Percentiles rank a stretch among this genome's conserved stretches.
These are phyloP conservation scores for Sesia bembeciformis DNA, from an alignment of 2,888 invertebrate species.

Conservation along the genomic window DNA sequence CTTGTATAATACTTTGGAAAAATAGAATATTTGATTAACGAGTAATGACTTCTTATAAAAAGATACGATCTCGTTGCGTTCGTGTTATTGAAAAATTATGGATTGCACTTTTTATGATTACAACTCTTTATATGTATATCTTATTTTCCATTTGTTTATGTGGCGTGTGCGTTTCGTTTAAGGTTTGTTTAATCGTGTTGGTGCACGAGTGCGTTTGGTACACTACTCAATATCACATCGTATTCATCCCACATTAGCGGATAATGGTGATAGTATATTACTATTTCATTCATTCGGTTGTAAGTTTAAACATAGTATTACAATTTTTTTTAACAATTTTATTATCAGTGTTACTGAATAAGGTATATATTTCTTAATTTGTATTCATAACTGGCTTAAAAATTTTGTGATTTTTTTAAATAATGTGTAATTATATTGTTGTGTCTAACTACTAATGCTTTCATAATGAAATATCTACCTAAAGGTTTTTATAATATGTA, in stretches of 20 bases:
- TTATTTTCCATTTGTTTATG: too few relatives aligned
- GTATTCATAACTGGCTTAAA: not conserved
- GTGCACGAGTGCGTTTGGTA: constrained; percentile 11
- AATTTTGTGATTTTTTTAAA: constrained; percentile 14
- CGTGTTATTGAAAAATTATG: too few relatives aligned
- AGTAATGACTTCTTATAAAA: too few relatives aligned
- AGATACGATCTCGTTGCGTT: too few relatives aligned
- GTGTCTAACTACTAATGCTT: constrained; percentile 32
- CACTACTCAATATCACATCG: constrained; percentile 14
- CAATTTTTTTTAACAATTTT: constrained; percentile 24
- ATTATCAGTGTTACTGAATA: constrained; percentile 16
- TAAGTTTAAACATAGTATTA: constrained; percentile 14
- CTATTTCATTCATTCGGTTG: constrained; percentile 28
- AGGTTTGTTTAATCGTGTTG: constrained; percentile 1
- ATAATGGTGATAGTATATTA: constrained; percentile 34
- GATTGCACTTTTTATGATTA: too few relatives aligned
- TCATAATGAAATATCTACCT: constrained; percentile 23
- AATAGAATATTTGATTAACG: too few relatives aligned
- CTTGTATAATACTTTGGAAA: too few relatives aligned
- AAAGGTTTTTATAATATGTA: not conserved
- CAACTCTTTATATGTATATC: too few relatives aligned
- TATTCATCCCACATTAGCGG: constrained; percentile 10
- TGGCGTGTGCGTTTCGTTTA: too few relatives aligned
- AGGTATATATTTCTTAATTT: constrained; percentile 23
- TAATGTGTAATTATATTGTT: constrained; percentile 13